Evolutionary conservation across 2,797 vertebrate genomes (phyloP), one percentile per base, ranked within the genome.

Genomic region (Poecilia wingei): DNA sequence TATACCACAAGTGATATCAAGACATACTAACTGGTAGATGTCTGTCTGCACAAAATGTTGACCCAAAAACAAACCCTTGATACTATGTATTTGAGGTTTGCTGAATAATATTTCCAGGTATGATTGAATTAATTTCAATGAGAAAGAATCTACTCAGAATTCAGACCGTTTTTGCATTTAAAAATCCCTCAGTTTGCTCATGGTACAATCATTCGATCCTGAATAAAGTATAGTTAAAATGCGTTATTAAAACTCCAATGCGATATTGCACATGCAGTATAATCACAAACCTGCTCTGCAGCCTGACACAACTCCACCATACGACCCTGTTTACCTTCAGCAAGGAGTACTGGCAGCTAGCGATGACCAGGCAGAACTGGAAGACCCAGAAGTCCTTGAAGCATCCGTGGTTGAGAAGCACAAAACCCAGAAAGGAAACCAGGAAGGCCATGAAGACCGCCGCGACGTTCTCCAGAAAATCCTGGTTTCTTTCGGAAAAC

Each of bases 301-400:
- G 0, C 28, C 0, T 33, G 68, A 72, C 20, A 25, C 20, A 45
- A 18, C 20, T 53, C 45, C 31, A 55, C n/a, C 25, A 43, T 53
- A 25, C 18, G 20, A 25, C 43, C 25, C 10, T 25, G 57, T 47
- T 88, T 96, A 98, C 98, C 97, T 99, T 99, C 68, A 99, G 90
- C 83, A 99, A 94, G 39, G 98, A 99, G 90, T 99, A 99, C 90
- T 99, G 98, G 92, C 98, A 99, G 91, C 98, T 98, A 82, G 98
- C 98, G 84, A 99, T 99, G 83, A 99, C 96, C 0, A 99, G 93
- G 89, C 98, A 99, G 94, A 99, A 99, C 91, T 98, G 96, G 43
- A 99, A 95, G 41, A 97, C 94, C 97, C 98, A 98, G 85, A 98
- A 94, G 79, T 99, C 98, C 93, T 97, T 98, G 94, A 98, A 99